Conservation (phyloP, 2,113 vertebrate genomes). For the Pterocles burchelli region DNA sequence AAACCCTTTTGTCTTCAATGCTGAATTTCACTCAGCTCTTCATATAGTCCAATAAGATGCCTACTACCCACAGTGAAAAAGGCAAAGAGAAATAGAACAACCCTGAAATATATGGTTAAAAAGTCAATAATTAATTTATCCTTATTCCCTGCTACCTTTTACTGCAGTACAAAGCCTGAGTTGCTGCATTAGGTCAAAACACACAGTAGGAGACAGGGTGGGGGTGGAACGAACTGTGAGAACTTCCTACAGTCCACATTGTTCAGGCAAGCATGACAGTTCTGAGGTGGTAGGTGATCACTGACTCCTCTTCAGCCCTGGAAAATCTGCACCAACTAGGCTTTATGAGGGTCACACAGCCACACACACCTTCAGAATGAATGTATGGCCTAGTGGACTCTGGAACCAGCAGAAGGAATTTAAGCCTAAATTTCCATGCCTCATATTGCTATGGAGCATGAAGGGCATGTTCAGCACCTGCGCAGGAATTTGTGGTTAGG, state of each 20-base stretch:
- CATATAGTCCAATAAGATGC: not conserved
- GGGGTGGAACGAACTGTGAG: not conserved
- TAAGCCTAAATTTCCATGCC: not conserved
- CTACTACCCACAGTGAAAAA: not conserved
- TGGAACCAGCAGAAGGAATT: not conserved
- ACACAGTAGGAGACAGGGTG: not conserved
- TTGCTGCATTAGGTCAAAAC: not conserved
- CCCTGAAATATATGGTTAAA: not conserved
- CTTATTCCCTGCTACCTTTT: not conserved
- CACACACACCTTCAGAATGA: not conserved
- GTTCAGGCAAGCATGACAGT: not conserved
- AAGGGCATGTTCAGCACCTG: not conserved
- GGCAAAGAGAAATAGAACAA: not conserved
- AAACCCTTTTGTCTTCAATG: constrained; percentile 1
- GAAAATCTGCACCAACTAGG: not conserved
- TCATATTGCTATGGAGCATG: not conserved
- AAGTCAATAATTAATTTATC: not conserved
- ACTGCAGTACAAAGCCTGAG: not conserved
- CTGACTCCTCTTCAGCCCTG: not conserved
- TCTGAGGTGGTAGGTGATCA: not conserved
- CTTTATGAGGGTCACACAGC: not conserved
- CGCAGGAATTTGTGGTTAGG: not conserved
- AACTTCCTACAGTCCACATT: not conserved
- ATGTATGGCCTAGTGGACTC: not conserved
- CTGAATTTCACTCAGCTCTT: not conserved